Evolutionary conservation across 2,797 vertebrate genomes (phyloP), one percentile per base, ranked within the genome.

Genomic region (Spinus pinus): DNA sequence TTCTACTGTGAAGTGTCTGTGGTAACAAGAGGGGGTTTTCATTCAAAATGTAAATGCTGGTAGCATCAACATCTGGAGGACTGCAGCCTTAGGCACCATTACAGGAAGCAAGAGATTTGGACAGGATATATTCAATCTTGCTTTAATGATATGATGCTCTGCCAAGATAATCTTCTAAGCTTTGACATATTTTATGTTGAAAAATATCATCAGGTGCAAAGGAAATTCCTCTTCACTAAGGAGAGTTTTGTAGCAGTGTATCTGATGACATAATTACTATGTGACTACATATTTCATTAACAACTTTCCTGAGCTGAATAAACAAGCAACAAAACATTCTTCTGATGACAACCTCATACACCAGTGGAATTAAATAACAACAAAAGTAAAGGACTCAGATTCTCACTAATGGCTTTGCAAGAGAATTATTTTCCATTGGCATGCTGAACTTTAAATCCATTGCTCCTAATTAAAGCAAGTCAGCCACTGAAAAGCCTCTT

Each of bases 91-190:
- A 96, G 95, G 96, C 97, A 95, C 81, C 91, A 94, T 96, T 97
- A 97, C 94, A 97, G 98, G 97, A 96, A 97, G 97, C 95, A 95
- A 97, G 95, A 97, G 94, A 97, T 97, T 95, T 98, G 95, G 96
- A 98, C 97, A 98, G 98, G 98, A 98, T 98, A 97, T 94, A 96
- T 98, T 98, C 97, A 98, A 96, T 98, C 97, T 98, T 96, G 83
- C 92, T 96, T 96, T 97, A 97, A 98, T 90, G 94, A 97, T 95
- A 92, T 97, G 96, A 90, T 93, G 95, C 87, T 95, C 89, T 87
- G 97, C 98, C 98, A 98, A 98, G 97, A 97, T 93, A 98, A 98
- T 98, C 97, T 96, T 95, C 91, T 92, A 95, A 88, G 95, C 78
- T 93, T 97, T 96, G 92, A 98, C 97, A 96, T 93, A 97, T 95